phyloP scores from a whole-genome alignment of 2,797 vertebrate species.

The Alauda arvensis region DNA sequence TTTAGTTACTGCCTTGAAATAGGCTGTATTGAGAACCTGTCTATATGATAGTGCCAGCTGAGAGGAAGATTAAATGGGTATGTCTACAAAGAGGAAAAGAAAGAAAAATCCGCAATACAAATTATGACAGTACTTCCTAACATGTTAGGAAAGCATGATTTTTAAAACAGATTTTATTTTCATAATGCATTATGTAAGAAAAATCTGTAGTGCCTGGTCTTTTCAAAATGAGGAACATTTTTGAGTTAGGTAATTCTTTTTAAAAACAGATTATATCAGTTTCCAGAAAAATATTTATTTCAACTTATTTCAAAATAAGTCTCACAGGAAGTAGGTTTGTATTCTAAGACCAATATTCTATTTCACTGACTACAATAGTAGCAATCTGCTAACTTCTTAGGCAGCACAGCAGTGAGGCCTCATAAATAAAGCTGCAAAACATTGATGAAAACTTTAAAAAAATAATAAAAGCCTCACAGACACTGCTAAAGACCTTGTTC shows the following conservation, averaged over 20 bases:
- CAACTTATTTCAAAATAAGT: background rate
- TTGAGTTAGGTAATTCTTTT: background rate
- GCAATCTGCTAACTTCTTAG: conserved; percentile 23
- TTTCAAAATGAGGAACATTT: background rate
- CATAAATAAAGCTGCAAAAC: conserved; percentile 22
- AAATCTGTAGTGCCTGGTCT: background rate
- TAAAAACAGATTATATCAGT: background rate
- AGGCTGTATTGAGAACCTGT: background rate
- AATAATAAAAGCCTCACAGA: background rate
- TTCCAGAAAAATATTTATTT: background rate
- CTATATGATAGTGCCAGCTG: background rate
- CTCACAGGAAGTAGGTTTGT: background rate
- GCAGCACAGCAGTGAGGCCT: background rate
- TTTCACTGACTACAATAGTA: conserved; percentile 4
- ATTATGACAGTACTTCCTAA: background rate
- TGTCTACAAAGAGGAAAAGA: background rate
- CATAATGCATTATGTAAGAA: background rate
- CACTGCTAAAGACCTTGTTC: background rate
- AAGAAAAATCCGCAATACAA: background rate
- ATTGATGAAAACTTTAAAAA: conserved; percentile 17
- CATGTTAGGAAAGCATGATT: background rate
- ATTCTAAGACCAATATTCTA: conserved; percentile 13
- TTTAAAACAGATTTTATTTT: conserved; percentile 1
- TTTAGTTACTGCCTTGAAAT: background rate
- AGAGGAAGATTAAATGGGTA: background rate